Conservation (phyloP, 1,140 invertebrate genomes). For the Drosophila kohkoa region DNA sequence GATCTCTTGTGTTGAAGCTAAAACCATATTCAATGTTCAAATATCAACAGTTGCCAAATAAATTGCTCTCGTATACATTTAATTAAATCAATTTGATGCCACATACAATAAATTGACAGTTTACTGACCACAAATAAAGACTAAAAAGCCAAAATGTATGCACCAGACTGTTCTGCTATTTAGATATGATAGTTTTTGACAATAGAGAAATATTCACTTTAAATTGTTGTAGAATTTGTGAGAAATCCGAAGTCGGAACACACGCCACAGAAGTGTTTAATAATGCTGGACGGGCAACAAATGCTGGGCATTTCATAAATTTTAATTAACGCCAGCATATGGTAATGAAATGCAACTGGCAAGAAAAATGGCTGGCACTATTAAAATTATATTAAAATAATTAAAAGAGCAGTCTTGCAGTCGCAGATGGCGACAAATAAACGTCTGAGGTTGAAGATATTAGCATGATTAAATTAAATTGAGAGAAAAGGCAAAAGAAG, state of each 20-base stretch:
- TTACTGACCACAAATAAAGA: constrained; percentile 7
- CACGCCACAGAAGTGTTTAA: constrained; percentile 36
- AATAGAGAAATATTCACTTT: neutral
- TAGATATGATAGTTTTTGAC: neutral
- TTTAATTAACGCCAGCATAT: constrained; percentile 71
- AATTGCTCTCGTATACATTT: constrained; percentile 6
- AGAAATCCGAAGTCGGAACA: neutral
- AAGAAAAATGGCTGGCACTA: constrained; percentile 25
- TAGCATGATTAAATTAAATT: neutral
- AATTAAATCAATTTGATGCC: constrained; percentile 9
- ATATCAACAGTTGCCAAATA: constrained; percentile 5
- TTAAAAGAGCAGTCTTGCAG: neutral
- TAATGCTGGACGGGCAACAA: constrained; percentile 42
- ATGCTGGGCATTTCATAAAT: constrained; percentile 34
- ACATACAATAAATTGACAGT: neutral
- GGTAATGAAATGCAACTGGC: constrained; percentile 50
- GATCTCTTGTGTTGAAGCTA: constrained; percentile 1
- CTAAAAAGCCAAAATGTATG: constrained; percentile 7
- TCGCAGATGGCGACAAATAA: neutral
- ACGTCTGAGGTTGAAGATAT: neutral
- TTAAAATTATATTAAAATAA: constrained; percentile 59
- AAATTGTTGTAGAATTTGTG: neutral
- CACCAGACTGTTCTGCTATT: neutral
- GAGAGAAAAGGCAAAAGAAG: too few relatives aligned
- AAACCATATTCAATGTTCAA: neutral